Percentiles rank a stretch among this genome's conserved stretches.
These are phyloP conservation scores for Xiphias gladius DNA, from an alignment of 2,113 vertebrate genomes.

Conservation along the genomic window DNA sequence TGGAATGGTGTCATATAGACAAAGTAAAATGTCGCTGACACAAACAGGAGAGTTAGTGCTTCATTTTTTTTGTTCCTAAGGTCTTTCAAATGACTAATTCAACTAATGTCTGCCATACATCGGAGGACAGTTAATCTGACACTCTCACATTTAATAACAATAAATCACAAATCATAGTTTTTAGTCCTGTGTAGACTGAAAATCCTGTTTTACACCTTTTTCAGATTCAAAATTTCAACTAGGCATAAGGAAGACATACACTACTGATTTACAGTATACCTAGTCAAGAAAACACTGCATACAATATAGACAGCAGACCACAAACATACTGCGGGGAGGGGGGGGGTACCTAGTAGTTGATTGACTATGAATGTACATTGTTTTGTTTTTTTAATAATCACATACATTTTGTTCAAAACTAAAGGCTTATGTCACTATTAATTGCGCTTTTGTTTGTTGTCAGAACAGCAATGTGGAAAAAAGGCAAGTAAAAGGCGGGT, in stretches of 20 bases:
- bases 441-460: too few relatives aligned
- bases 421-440: background rate
- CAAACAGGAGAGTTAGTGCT: background rate
- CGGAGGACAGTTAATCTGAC: background rate
- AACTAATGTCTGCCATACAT: background rate
- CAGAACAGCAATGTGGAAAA: background rate
- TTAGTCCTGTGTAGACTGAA: background rate
- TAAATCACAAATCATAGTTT: background rate
- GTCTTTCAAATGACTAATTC: background rate
- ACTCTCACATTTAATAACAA: background rate
- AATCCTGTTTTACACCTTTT: background rate
- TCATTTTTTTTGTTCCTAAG: background rate
- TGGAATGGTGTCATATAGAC: background rate
- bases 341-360: too few relatives aligned
- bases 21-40: background rate
- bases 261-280: background rate
- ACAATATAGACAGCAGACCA: background rate
- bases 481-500: background rate
- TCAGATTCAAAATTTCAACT: background rate
- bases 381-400: background rate
- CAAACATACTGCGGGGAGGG: too few relatives aligned
- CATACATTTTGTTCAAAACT: background rate
- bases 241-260: too few relatives aligned
- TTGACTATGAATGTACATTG: too few relatives aligned
- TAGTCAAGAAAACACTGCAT: background rate